Conservation (phyloP, 2,888 invertebrate genomes). For the Erebia palarica region DNA sequence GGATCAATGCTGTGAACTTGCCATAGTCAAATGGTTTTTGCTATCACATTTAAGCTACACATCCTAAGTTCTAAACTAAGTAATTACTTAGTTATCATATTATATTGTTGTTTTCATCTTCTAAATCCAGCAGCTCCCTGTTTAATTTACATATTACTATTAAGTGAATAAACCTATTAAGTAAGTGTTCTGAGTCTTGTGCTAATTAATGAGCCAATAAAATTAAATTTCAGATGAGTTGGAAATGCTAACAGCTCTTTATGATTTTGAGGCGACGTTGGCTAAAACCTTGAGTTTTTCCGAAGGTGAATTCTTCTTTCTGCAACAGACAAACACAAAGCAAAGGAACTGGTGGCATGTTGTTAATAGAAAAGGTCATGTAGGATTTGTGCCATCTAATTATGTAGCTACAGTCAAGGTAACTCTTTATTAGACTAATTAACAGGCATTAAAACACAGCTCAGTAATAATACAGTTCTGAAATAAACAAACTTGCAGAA, state of each 20-base stretch:
- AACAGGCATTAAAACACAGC: conserved; percentile 16
- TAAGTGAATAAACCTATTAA: too few species aligned
- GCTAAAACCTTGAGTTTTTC: conserved; percentile 91
- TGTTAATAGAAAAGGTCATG: conserved; percentile 90
- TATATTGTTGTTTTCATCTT: too few species aligned
- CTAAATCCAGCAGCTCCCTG: too few species aligned
- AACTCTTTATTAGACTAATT: conserved; percentile 33
- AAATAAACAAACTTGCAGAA: background rate
- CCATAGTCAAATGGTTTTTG: too few species aligned
- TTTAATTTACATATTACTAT: too few species aligned
- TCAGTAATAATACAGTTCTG: conserved; percentile 8
- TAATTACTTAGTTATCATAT: too few species aligned
- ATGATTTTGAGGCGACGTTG: conserved; percentile 92
- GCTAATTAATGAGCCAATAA: background rate
- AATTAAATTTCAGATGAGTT: conserved; percentile 81
- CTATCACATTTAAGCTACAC: too few species aligned
- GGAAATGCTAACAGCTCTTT: conserved; percentile 92
- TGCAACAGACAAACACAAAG: conserved; percentile 90
- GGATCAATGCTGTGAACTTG: too few species aligned
- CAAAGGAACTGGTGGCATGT: conserved; percentile 96
- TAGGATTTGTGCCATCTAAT: conserved; percentile 94
- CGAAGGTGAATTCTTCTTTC: conserved; percentile 90
- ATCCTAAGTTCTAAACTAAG: too few species aligned
- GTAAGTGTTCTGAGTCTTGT: too few species aligned
- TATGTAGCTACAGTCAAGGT: conserved; percentile 92